These are phyloP conservation scores for Schizaphis graminum DNA, from an alignment of 2,888 invertebrate genomes.

Conservation along the genomic window DNA sequence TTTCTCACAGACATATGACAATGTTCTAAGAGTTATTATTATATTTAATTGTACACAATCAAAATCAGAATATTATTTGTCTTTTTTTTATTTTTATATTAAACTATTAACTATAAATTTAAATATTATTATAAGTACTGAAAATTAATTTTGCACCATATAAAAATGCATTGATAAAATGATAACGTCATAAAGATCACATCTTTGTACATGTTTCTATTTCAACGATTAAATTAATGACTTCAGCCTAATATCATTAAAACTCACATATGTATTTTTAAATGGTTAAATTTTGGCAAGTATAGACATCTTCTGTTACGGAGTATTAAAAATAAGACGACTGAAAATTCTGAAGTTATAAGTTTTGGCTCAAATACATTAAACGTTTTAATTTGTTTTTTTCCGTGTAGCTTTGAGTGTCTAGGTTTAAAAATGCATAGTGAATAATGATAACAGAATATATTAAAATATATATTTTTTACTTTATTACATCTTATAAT, in stretches of 20 bases:
- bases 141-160: background rate
- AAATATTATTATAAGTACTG: background rate
- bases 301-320: conserved; percentile 37
- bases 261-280: conserved; percentile 59
- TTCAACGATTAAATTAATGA: conserved; percentile 16
- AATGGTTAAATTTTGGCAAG: conserved; percentile 57
- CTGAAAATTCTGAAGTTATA: background rate
- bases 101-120: background rate
- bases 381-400: conserved; percentile 29
- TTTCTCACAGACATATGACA: background rate
- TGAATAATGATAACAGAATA: background rate
- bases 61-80: background rate
- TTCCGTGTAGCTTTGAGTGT: background rate
- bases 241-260: conserved; percentile 42
- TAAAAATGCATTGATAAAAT: background rate
- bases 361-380: conserved; percentile 42
- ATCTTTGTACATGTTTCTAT: background rate
- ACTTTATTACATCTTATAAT: background rate
- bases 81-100: background rate
- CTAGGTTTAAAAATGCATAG: background rate
- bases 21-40: background rate
- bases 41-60: background rate
- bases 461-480: background rate
- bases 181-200: background rate
- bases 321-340: conserved; percentile 54